These are phyloP conservation scores for Chromis chromis DNA, from an alignment of 2,797 vertebrate species.

Conservation along the genomic window DNA sequence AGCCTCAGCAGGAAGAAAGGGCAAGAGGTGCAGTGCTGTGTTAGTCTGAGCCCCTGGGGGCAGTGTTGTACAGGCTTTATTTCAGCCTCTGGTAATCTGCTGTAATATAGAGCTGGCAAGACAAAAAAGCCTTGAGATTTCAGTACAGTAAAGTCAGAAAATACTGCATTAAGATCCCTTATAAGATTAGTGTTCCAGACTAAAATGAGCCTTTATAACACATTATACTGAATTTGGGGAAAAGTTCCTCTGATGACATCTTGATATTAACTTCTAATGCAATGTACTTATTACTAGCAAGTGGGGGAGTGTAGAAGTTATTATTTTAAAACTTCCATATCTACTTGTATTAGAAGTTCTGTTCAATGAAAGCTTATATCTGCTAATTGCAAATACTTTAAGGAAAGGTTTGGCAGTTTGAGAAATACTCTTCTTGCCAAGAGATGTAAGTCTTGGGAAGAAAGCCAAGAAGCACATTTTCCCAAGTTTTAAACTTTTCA, in stretches of 20 bases:
- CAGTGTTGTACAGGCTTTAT: conserved; percentile 74
- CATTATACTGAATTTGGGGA: not conserved
- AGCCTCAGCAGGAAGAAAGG: conserved; percentile 28
- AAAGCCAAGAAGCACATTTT: not conserved
- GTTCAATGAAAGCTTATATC: not conserved
- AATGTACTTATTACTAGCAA: not conserved
- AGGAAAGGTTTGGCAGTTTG: not conserved
- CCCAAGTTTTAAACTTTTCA: not conserved
- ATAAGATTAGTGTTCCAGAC: not conserved
- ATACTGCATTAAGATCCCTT: not conserved
- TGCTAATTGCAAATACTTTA: not conserved
- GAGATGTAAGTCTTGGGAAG: not conserved
- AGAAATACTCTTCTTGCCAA: not conserved
- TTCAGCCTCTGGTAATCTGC: not conserved
- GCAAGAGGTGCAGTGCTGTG: conserved; percentile 53
- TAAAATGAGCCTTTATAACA: not conserved
- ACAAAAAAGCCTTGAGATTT: conserved; percentile 3
- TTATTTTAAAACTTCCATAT: not conserved
- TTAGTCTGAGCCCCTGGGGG: conserved; percentile 68
- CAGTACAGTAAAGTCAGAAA: conserved; percentile 25
- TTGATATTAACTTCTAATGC: not conserved
- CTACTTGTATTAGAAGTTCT: not conserved
- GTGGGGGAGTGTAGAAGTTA: not conserved
- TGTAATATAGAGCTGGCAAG: not conserved
- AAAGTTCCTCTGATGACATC: not conserved